Base-by-base conservation (phyloP, 2,113 vertebrate species). In the Dryoscopus gambensis region DNA sequence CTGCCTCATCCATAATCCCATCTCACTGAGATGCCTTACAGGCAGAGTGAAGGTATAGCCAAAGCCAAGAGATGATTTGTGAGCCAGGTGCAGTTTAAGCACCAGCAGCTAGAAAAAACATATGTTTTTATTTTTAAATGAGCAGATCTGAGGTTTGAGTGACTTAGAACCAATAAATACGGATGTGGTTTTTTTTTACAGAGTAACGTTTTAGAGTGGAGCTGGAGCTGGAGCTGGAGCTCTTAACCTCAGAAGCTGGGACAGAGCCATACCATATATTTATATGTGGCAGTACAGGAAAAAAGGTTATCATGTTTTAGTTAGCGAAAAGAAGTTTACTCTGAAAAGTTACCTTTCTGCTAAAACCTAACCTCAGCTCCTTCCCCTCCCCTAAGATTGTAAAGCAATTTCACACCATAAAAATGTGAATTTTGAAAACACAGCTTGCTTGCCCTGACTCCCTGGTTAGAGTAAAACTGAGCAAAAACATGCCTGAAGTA, bases 71-170 rank as follows among this genome's bases (percentile, higher is more conserved):
- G 75, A 80, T 85, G 85, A 95, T 96, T 96, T 96, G 87, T 93
- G 85, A 95, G 62, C 93, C 94, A 96, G 94, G 84, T 94, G 91
- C 78, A 91, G 56, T 65, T 88, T 92, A 88, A 96, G 85, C 76
- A 90, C 71, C 44, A 24, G 67, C 71, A 96, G 59, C 63, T 90
- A 91, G 84, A 77, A 78, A 87, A 75, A 77, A 33, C 10, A 37
- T 70, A 0, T 37, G 52, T 85, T 85, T 84, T 47, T 71, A 52
- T 50, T 93, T 96, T 91, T 18, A 85, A 82, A 87, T 35, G 63
- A 86, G 55, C 17, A 67, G 79, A 88, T 85, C 56, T 93, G 87
- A 95, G 53, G 75, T 80, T 77, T 84, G 78, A 82, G 46, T 62
- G 81, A 70, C 73, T 94, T 89, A 88, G 59, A 90, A 78, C 40